Evolutionary conservation across 92 coral and sea anemone species (phyloP), one percentile per base, ranked within the genome.

Genomic region (Meandrina meandrites): DNA sequence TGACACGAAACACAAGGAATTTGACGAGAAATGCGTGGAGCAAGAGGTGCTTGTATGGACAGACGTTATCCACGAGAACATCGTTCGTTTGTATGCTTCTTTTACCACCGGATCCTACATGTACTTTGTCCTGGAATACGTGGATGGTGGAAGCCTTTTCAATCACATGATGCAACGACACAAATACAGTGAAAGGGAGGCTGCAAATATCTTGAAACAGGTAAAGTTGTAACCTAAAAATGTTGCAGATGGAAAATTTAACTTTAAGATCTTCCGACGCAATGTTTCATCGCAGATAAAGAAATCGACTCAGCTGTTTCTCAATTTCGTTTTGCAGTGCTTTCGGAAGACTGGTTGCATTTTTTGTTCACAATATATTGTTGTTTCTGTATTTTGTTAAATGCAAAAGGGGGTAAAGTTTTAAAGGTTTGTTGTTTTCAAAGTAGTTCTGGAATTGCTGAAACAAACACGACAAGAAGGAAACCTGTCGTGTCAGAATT

Each of bases 1-100:
- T 42, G 86, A 92, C 85, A 81, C 85, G 57, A 89, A 88, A 35
- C 89, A 86, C 69, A 90, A 88, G 35, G 86, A 78, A 16, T 89
- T 89, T 62, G 95, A 93, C 81, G 84, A 81, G 81, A 87, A 87
- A 1, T 76, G 67, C 51, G 90, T 95, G 19, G 94, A 95, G 67
- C 91, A 91, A 53, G 99, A 97, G 80, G 90, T 94, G 5, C 82
- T 78, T n/a, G 90, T 97, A 50, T 92, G 98, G 97, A 78, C 88
- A 64, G 93, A 91, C 47, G 85, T 97, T 17, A 84, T 88, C 15
- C 99, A 97, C 83, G 93, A 91, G 19, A 95, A 91, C 32, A 95
- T 97, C 60, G 99, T 92, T 21, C 84, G 94, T 12, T 70, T 97
- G 22, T 91, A 92, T 68, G 91, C 94, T 24, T 90, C 96, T 57